Percentiles rank a stretch among this genome's conserved stretches.
Conservation (phyloP, 2,113 vertebrate genomes). For the Polypterus senegalus region DNA sequence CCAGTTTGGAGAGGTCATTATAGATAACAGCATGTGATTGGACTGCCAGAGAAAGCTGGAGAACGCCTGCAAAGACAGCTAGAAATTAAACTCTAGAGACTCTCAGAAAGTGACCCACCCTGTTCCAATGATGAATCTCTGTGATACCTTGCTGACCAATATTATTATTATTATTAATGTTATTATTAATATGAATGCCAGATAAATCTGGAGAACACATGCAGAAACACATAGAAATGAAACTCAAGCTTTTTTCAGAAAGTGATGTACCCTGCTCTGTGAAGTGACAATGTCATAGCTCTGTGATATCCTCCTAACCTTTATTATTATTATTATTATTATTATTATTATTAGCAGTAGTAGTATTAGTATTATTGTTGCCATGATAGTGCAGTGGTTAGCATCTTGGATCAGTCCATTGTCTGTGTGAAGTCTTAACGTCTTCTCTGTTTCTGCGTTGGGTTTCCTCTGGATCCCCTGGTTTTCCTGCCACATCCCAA, state of each 20-base stretch:
- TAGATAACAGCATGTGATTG: too few relatives aligned
- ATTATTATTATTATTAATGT: too few relatives aligned
- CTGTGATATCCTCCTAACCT: constrained; percentile 27
- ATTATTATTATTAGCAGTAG: background rate
- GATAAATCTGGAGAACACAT: background rate
- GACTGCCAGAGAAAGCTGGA: too few relatives aligned
- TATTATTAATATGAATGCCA: too few relatives aligned
- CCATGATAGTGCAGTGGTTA: constrained; percentile 11
- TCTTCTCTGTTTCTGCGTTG: background rate
- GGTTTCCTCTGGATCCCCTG: background rate
- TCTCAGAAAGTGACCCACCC: too few relatives aligned
- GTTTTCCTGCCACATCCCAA: too few relatives aligned
- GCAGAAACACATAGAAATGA: fast-evolving
- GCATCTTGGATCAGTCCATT: constrained; percentile 28
- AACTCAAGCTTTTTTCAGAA: fast-evolving
- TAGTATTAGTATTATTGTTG: too few relatives aligned
- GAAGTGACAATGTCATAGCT: constrained; percentile 26
- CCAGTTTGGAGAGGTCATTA: too few relatives aligned
- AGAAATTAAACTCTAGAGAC: too few relatives aligned
- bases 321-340: constrained; percentile 18
- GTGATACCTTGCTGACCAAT: too few relatives aligned
- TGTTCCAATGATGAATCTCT: too few relatives aligned
- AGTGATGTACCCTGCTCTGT: background rate
- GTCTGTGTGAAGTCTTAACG: constrained; percentile 8
- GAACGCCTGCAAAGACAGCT: too few relatives aligned